A percentile compares a stretch with the other conserved stretches of the same genome.
Conservation (phyloP, 64 coral and sea anemone genomes). For the Catalaphyllia jardinei region DNA sequence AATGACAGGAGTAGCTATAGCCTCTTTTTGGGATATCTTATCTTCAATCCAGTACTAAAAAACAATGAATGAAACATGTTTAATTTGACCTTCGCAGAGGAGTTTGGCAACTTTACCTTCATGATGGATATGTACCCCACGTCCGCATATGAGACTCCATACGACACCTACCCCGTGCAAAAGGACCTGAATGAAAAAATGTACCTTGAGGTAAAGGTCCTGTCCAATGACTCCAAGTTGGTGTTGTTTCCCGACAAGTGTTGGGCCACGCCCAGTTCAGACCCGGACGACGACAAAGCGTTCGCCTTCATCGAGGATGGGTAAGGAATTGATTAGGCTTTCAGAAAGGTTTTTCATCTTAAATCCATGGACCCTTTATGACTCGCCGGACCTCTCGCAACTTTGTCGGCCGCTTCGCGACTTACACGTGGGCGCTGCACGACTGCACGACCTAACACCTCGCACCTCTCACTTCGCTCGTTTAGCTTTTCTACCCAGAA, state of each 20-base stretch:
- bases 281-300: slow-evolving; percentile 32
- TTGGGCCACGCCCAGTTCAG: slow-evolving; percentile 66
- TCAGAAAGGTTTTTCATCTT: too few relatives aligned
- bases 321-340: slow-evolving; percentile 15
- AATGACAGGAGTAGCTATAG: too few relatives aligned
- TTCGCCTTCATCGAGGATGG: slow-evolving; percentile 69
- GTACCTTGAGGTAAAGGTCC: slow-evolving; percentile 47
- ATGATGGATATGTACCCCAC: slow-evolving; percentile 73
- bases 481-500: too few relatives aligned
- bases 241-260: slow-evolving; percentile 60
- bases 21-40: too few relatives aligned
- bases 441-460: too few relatives aligned
- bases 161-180: slow-evolving; percentile 45
- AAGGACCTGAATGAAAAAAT: slow-evolving; percentile 42
- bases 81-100: slow-evolving; percentile 35
- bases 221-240: slow-evolving; percentile 68
- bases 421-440: too few relatives aligned
- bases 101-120: slow-evolving; percentile 89
- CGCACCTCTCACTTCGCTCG: too few relatives aligned
- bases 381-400: too few relatives aligned
- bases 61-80: not conserved
- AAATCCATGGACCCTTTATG: too few relatives aligned
- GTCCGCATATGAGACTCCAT: slow-evolving; percentile 30
- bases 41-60: too few relatives aligned
- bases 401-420: too few relatives aligned